Evolutionary conservation across 37 sponge, comb jelly and placozoan species (phyloP).

Genomic region (Cliona cf. orientalis): DNA sequence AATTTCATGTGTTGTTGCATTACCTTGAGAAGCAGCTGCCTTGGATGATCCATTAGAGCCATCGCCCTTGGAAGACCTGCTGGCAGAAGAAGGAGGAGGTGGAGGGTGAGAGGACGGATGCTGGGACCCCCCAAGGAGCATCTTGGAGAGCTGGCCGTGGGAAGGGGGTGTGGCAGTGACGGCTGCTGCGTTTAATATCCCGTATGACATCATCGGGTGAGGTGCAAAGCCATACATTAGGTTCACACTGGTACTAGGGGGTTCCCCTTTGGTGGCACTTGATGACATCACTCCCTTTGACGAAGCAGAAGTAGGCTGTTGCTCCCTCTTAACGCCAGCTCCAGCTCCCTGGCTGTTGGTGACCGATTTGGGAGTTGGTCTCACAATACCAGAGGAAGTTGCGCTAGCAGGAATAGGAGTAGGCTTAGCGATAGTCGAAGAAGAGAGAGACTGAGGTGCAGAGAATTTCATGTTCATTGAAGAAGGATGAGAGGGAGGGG

Average conservation of each 20-base stretch:
- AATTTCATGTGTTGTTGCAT: too few relatives aligned
- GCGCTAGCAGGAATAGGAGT: neutral
- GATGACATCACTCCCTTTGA: neutral
- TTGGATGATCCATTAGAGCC: neutral
- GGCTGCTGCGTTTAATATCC: too few relatives aligned
- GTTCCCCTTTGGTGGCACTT: neutral
- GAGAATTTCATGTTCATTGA: too few relatives aligned
- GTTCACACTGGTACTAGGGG: neutral
- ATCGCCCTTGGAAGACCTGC: too few relatives aligned
- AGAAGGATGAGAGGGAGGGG: too few relatives aligned
- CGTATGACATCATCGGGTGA: too few relatives aligned
- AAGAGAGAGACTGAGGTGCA: neutral
- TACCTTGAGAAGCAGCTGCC: neutral
- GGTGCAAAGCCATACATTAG: too few relatives aligned
- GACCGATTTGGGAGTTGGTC: constrained; percentile 6
- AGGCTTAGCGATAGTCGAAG: neutral
- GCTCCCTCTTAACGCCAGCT: neutral
- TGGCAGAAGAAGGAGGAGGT: too few relatives aligned
- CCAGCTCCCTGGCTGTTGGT: neutral
- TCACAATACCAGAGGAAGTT: neutral
- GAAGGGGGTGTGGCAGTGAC: neutral
- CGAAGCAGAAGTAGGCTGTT: neutral
- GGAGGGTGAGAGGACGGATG: too few relatives aligned
- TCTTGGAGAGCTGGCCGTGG: constrained; percentile 22
- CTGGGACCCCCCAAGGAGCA: constrained; percentile 9